Base-by-base conservation (phyloP, 2,113 vertebrate genomes). In the Isurus oxyrinchus region DNA sequence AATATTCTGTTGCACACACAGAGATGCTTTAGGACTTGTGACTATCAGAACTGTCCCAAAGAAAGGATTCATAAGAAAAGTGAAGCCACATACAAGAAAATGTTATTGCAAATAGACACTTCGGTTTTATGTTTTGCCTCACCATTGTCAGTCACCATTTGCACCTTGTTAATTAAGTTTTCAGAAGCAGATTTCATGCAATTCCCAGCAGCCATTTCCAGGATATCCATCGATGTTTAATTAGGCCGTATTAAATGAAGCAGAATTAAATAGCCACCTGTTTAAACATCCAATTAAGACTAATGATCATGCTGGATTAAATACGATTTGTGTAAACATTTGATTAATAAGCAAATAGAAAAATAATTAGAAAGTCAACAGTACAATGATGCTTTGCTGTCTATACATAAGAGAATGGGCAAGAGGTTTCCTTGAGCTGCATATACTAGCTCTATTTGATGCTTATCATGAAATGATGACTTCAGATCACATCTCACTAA, bases 251-350 rank as follows among this genome's bases (percentile, higher is more conserved):
- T 76, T 55, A 95, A 95, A 49, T 76, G 94, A 72, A 53, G 66
- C 66, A 55, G 94, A 95, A 95, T 95, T 95, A 95, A 95, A 95
- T 66, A 95, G 94, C 67, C 94, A 95, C 67, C 94, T 95, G 67
- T 35, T 72, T 72, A 69, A 72, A 67, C 66, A 95, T 13, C 67
- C 23, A 95, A 40, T 69, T 95, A 95, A 40, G 40, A 72, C 25
- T 53, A 72, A 95, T 95, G 35, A 49, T 67, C 40, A 27, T 44
- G 53, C 94, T 72, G 25, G 55, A 95, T 95, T 72, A 72, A 4
- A 55, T 49, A 55, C 27, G 23, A 95, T 95, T 95, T 95, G 63
- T 66, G 93, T 53, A 95, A 95, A 95, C 94, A 55, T 95, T 95
- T 69, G n/a, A 69, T 95, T 13, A 95, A 95, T 72, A 95, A 53